Evolutionary conservation across 2,113 vertebrate species (phyloP).

Genomic region (Todiramphus chloris): DNA sequence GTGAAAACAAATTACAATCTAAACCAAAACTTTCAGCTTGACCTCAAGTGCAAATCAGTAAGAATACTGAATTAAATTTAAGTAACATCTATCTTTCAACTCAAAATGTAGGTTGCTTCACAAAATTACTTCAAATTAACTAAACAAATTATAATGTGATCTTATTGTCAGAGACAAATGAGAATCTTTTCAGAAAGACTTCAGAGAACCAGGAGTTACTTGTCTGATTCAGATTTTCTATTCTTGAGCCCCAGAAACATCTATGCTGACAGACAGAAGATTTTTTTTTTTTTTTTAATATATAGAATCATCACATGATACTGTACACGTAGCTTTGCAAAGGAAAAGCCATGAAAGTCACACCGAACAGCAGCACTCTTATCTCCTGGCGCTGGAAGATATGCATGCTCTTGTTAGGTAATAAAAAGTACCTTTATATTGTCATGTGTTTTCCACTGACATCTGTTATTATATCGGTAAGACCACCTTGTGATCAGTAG

Average conservation of each 20-base stretch:
- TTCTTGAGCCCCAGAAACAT: not conserved
- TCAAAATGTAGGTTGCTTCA: not conserved
- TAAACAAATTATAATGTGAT: not conserved
- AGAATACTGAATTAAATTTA: not conserved
- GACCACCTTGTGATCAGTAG: not conserved
- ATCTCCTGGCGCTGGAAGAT: not conserved
- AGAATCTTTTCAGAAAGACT: not conserved
- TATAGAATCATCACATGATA: not conserved
- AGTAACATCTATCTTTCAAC: not conserved
- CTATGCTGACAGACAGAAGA: not conserved
- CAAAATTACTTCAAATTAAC: not conserved
- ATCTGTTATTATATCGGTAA: not conserved
- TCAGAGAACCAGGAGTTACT: not conserved
- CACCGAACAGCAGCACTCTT: not conserved
- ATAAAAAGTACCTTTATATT: not conserved
- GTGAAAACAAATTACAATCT: not conserved
- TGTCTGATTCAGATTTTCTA: not conserved
- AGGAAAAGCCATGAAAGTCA: not conserved
- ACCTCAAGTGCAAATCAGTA: not conserved
- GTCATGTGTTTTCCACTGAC: not conserved
- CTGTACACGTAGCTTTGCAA: not conserved
- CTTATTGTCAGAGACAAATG: not conserved
- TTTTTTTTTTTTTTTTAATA: not conserved
- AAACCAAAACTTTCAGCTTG: not conserved
- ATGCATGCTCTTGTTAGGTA: not conserved